Percentiles rank a stretch among this genome's conserved stretches.
Evolutionary conservation across 2,888 invertebrate genomes (phyloP).

Genomic region (Eustalomyia histrio): DNA sequence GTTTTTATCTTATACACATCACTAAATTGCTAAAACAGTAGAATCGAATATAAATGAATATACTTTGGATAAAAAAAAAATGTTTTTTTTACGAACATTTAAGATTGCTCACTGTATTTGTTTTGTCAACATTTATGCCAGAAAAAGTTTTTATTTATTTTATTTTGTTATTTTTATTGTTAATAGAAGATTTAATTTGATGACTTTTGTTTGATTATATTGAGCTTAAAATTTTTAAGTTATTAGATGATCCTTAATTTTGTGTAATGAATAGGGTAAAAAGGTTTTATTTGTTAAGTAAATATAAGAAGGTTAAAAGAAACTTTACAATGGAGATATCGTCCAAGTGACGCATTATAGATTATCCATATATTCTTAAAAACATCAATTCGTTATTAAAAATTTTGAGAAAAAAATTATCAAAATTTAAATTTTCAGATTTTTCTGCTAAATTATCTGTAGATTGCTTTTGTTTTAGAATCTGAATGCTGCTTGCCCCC

Average conservation of each 20-base stretch:
- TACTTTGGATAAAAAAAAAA: too few species aligned
- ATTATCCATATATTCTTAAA: too few species aligned
- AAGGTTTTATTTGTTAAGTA: neutral
- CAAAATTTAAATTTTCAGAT: too few species aligned
- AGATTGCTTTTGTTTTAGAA: too few species aligned
- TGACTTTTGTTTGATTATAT: conserved; percentile 20
- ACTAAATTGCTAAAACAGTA: conserved; percentile 17
- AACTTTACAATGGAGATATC: too few species aligned
- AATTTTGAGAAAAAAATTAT: too few species aligned
- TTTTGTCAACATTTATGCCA: neutral
- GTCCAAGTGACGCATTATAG: too few species aligned
- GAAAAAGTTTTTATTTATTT: conserved; percentile 1
- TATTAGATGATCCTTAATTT: conserved; percentile 12
- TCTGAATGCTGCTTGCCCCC: too few species aligned
- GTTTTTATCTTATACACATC: neutral
- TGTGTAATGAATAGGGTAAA: neutral
- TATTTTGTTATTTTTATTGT: conserved; percentile 22
- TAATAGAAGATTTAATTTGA: conserved; percentile 32
- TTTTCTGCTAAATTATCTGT: too few species aligned
- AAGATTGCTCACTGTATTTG: neutral
- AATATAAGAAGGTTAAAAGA: too few species aligned
- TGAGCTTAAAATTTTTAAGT: conserved; percentile 9
- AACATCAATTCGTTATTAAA: too few species aligned
- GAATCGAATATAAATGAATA: neutral
- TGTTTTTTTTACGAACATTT: neutral